phyloP scores from a whole-genome alignment of 1,140 invertebrate species.

The Antheraea pernyi region DNA sequence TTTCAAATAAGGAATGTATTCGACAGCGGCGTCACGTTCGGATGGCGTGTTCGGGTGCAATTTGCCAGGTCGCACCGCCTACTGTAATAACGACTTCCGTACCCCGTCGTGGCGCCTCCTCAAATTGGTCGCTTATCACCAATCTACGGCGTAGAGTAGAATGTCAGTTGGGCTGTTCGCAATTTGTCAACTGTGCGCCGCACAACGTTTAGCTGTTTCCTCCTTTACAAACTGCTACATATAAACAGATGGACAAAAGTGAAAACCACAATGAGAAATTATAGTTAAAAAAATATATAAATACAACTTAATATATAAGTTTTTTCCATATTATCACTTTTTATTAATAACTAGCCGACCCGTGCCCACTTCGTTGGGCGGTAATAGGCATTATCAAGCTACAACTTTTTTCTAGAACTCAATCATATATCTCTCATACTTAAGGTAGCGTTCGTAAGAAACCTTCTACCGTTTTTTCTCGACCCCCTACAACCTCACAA shows the following conservation, averaged over 20 bases:
- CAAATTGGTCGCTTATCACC: slow-evolving; percentile 78
- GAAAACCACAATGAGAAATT: not conserved
- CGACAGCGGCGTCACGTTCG: slow-evolving; percentile 74
- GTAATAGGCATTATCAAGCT: too few relatives aligned
- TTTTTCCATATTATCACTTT: not conserved
- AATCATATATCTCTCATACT: too few relatives aligned
- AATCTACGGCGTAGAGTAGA: slow-evolving; percentile 70
- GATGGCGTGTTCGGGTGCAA: slow-evolving; percentile 72
- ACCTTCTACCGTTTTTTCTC: too few relatives aligned
- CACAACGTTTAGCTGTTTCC: slow-evolving; percentile 32
- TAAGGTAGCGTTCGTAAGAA: too few relatives aligned
- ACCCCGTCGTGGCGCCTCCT: slow-evolving; percentile 75
- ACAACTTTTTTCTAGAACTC: too few relatives aligned
- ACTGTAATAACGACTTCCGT: slow-evolving; percentile 78
- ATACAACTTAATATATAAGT: not conserved
- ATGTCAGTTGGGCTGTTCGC: slow-evolving; percentile 63
- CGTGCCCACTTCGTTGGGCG: too few relatives aligned
- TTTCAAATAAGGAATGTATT: slow-evolving; percentile 74
- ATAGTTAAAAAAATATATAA: not conserved
- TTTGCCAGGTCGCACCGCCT: slow-evolving; percentile 70
- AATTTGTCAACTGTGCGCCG: slow-evolving; percentile 64
- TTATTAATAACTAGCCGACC: too few relatives aligned
- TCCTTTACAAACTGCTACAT: not conserved
- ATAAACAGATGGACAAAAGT: not conserved
- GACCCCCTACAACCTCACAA: too few relatives aligned